Evolutionary conservation across 2,113 vertebrate species (phyloP).

Genomic region (Sardina pilchardus): DNA sequence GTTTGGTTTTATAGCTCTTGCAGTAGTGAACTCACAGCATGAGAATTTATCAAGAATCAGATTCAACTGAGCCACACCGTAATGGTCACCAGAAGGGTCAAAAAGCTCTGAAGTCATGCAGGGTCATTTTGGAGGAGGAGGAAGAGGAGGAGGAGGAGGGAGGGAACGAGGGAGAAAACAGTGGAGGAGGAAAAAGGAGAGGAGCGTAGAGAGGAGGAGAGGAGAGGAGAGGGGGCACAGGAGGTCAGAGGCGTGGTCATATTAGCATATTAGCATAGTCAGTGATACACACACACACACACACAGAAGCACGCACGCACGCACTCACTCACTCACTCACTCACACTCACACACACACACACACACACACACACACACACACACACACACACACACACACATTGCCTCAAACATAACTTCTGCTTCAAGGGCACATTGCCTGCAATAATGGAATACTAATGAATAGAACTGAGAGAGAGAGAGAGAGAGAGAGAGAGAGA

Average conservation of each 20-base stretch:
- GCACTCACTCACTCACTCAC: neutral
- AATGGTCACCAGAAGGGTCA: neutral
- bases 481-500: neutral
- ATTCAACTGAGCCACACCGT: neutral
- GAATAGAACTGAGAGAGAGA: neutral
- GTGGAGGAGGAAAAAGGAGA: too few relatives aligned
- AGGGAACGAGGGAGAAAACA: too few relatives aligned
- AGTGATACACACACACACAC: neutral
- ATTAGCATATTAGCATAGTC: slow-evolving; percentile 3
- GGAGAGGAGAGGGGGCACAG: too few relatives aligned
- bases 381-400: neutral
- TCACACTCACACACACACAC: neutral
- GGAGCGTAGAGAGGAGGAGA: too few relatives aligned
- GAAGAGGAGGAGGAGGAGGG: too few relatives aligned
- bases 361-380: neutral
- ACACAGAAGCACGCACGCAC: neutral
- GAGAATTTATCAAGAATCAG: neutral
- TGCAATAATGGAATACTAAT: neutral
- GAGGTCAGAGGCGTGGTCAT: neutral
- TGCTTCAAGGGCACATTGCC: neutral
- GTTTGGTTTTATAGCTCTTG: neutral
- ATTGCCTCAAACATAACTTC: neutral
- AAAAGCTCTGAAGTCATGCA: neutral
- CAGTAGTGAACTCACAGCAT: neutral
- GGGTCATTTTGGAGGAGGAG: too few relatives aligned